Evolutionary conservation across 2,113 vertebrate genomes (phyloP).

Genomic region (Dasyurus viverrinus): DNA sequence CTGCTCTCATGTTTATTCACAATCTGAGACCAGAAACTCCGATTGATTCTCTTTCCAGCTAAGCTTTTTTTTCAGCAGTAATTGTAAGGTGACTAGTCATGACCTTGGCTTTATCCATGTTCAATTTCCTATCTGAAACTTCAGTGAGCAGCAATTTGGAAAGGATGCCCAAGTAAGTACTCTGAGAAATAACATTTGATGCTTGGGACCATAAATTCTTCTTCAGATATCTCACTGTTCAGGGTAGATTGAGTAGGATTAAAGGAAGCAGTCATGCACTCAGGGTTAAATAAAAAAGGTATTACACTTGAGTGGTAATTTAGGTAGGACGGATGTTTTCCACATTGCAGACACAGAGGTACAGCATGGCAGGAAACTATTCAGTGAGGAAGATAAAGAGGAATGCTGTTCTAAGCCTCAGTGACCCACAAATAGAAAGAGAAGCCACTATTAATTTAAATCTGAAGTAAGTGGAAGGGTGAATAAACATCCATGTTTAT

Average conservation of each 20-base stretch:
- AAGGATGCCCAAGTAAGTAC: slow-evolving; percentile 70
- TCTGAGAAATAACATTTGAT: slow-evolving; percentile 72
- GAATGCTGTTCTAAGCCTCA: slow-evolving; percentile 71
- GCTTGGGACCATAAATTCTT: slow-evolving; percentile 68
- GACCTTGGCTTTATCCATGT: slow-evolving; percentile 74
- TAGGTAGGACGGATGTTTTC: slow-evolving; percentile 72
- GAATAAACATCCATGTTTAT: slow-evolving; percentile 37
- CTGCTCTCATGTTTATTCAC: slow-evolving; percentile 62
- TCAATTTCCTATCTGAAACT: slow-evolving; percentile 77
- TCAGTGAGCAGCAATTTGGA: slow-evolving; percentile 77
- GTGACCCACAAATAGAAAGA: slow-evolving; percentile 71
- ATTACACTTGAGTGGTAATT: slow-evolving; percentile 76
- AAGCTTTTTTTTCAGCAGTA: slow-evolving; percentile 70
- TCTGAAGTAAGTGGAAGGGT: slow-evolving; percentile 28
- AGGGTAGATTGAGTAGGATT: slow-evolving; percentile 77
- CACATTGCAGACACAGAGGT: slow-evolving; percentile 62
- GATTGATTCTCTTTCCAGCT: slow-evolving; percentile 51
- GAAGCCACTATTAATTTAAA: slow-evolving; percentile 68
- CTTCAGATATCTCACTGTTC: slow-evolving; percentile 70
- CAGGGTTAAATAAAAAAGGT: slow-evolving; percentile 78
- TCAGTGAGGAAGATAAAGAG: slow-evolving; percentile 69
- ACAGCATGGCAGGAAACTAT: slow-evolving; percentile 70
- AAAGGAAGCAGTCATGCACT: slow-evolving; percentile 76
- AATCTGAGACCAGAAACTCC: slow-evolving; percentile 61
- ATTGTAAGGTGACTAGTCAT: slow-evolving; percentile 71